A percentile compares a stretch with the other conserved stretches of the same genome.
Conservation (phyloP, 2,113 vertebrate genomes). For the Psephotus haematonotus region DNA sequence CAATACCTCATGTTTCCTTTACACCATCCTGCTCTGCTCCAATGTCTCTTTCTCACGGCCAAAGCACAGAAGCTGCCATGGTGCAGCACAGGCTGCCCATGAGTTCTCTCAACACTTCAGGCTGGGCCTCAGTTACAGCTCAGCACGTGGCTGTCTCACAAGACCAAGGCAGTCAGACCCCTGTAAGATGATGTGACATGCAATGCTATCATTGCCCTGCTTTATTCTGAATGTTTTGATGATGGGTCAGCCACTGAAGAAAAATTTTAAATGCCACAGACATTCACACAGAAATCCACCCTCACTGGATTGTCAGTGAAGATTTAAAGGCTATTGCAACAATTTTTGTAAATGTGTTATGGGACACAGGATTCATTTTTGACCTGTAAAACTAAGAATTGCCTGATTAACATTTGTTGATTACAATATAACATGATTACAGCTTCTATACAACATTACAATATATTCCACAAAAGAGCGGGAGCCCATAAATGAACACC, state of each 20-base stretch:
- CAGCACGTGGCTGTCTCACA: fast-evolving
- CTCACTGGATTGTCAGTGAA: background rate
- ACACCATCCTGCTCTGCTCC: background rate
- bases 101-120: background rate
- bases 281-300: too few species aligned
- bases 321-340: background rate
- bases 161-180: background rate
- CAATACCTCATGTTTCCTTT: background rate
- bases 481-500: background rate
- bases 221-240: background rate
- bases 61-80: background rate
- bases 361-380: background rate
- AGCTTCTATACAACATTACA: background rate
- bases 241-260: background rate
- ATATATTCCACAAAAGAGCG: background rate
- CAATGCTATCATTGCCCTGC: background rate
- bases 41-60: too few species aligned
- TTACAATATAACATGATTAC: background rate
- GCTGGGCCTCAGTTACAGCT: too few species aligned
- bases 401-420: background rate
- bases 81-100: fast-evolving
- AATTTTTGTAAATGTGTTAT: fast-evolving
- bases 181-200: fast-evolving
- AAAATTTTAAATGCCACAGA: background rate
- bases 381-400: background rate